Base-by-base conservation (phyloP, 1,140 invertebrate species). In the Zaprionus davidi region DNA sequence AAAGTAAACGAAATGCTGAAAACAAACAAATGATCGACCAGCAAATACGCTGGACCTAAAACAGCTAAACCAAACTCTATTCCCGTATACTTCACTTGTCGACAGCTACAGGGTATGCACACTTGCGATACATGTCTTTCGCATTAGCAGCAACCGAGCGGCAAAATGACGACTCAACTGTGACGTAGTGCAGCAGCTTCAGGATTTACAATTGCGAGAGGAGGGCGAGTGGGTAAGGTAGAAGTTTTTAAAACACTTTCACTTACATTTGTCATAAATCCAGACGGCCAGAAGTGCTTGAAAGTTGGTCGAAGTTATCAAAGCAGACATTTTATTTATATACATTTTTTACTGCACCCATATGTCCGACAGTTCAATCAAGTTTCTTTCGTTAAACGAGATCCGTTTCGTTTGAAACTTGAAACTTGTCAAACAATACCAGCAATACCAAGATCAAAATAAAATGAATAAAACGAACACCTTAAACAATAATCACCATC, bases 101-200 rank as follows among this genome's bases (percentile, higher is more conserved):
- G 5, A 0, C n/a, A 46, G 4, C 7, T 51, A 63, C 59, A 75
- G 72, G 72, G 58, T 75, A 75, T 31, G 4, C 22, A 62, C 46
- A 41, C 67, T 70, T 70, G 20, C 71, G 60, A 20, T 75, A 75
- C 76, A 78, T 60, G 44, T 75, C 60, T 78, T 69, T 73, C 65
- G 65, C 71, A 75, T 78, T 75, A 75, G 65, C 51, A 60, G 65
- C 7, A 69, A 22, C 26, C 20, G 34, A 64, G 41, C 38, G 22
- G 51, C 38, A 55, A 66, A 64, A 60, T 56, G 44, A 44, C 36
- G 44, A 60, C 68, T 60, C 72, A 76, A 72, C 46, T 72, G 70
- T 66, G 38, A 31, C 70, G 49, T 63, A 31, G 34, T 57, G 62
- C 68, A 53, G 68, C 44, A 71, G 62, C 69, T 62, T 12, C 69